Conservation (phyloP, 2,888 invertebrate species). For the Hypolimnas misippus region DNA sequence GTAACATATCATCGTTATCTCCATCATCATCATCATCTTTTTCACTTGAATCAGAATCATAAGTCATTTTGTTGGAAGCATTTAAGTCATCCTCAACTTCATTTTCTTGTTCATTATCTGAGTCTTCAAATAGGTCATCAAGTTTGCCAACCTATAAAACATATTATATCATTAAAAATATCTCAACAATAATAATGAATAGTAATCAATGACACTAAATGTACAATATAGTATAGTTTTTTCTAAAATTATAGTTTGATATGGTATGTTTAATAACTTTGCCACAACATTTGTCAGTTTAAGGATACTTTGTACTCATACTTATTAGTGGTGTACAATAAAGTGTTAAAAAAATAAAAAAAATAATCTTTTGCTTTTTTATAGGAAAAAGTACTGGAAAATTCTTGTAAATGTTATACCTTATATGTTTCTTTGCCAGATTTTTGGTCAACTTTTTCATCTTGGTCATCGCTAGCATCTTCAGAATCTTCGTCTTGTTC, state of each 20-base stretch:
- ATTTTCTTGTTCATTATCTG: conserved; percentile 56
- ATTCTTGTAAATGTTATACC: conserved; percentile 52
- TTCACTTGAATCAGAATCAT: conserved; percentile 66
- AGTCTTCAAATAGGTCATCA: conserved; percentile 81
- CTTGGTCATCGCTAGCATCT: conserved; percentile 47
- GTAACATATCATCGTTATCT: conserved; percentile 87
- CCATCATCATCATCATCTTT: conserved; percentile 61
- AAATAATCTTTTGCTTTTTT: no score
- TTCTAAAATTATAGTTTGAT: no score
- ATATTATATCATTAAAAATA: conserved; percentile 8
- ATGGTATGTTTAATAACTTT: no score
- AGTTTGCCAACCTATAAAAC: conserved; percentile 72
- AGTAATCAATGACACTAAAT: no score
- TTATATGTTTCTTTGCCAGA: conserved; percentile 68
- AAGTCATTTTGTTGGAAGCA: conserved; percentile 58
- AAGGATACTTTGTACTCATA: no score
- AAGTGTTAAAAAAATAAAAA: no score
- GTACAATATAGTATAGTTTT: no score
- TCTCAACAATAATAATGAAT: neutral
- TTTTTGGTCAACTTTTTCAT: conserved; percentile 50
- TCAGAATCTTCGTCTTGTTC: conserved; percentile 52
- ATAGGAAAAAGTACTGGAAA: no score
- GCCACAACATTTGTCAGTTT: no score
- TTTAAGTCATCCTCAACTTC: conserved; percentile 54
- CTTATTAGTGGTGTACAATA: no score